Base-by-base conservation (phyloP, 2,888 invertebrate genomes). In the Harpalus rubripes region DNA sequence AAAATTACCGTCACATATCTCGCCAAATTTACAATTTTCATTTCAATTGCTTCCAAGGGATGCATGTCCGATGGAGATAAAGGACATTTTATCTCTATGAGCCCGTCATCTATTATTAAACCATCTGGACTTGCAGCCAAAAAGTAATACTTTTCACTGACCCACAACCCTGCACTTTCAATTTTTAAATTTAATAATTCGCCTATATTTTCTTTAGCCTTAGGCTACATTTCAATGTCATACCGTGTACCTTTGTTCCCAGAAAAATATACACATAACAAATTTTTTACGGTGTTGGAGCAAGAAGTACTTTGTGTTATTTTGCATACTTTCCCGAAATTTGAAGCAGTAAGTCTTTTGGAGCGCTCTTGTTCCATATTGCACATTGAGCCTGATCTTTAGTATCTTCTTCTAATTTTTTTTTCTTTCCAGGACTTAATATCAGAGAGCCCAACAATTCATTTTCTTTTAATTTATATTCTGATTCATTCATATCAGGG, bases 401-500 rank as follows among this genome's bases (percentile, higher is more conserved):
- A 16, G 26, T 63, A 63, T 32, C 32, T 63, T 56, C 10, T 56
- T 72, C 26, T 18, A 85, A 74, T 6, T 81, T 26, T 22, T 81
- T 16, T 32, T 32, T 32, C 3, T 3, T 32, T 32, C 32, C 32
- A 32, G 5, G 6, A 32, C 32, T 32, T 32, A 32, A 32, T 32
- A 32, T 32, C 32, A 32, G 32, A 32, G 5, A 32, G 5, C 5
- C n/a, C 81, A 39, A 18, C 26, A 85, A 8, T 32, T 22, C 10
- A 52, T 15, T 76, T 59, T 81, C 32, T 81, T 61, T 6, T 26
- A n/a, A 7, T 32, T 81, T n/a, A 32, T 26, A 74, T 32, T 56
- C 39, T 18, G 18, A 56, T 12, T 44, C 12, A 44, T 58, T 26
- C 56, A 85, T 63, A 44, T 85, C 76, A 12, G 81, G 85, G 39